Percentiles rank a stretch among this genome's conserved stretches.
Evolutionary conservation across 2,113 vertebrate genomes (phyloP).

Genomic region (Antechinus stuartii): DNA sequence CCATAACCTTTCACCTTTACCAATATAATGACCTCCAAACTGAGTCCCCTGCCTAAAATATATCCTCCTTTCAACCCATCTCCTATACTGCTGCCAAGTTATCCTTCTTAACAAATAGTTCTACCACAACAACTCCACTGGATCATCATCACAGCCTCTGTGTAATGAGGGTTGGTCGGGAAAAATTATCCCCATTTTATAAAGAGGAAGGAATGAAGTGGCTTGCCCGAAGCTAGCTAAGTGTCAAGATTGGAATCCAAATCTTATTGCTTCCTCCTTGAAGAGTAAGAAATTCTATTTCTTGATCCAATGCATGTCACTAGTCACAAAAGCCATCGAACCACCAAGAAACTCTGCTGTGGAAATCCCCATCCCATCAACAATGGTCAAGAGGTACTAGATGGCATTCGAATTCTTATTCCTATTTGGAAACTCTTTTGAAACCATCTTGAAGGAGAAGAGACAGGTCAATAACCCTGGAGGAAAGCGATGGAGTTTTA

Average conservation of each 20-base stretch:
- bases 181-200: background rate
- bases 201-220: background rate
- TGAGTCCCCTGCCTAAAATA: background rate
- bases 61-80: background rate
- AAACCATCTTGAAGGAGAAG: conserved; percentile 47
- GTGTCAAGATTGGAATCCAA: background rate
- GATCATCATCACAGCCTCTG: background rate
- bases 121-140: background rate
- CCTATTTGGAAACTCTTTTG: background rate
- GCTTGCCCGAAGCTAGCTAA: background rate
- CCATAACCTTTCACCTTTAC: background rate
- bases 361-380: background rate
- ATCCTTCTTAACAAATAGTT: background rate
- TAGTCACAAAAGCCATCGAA: background rate
- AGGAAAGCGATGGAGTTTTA: conserved; percentile 12
- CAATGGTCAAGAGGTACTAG: background rate
- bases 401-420: background rate
- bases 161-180: background rate
- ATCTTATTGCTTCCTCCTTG: background rate
- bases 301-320: background rate
- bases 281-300: background rate
- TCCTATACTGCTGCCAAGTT: background rate
- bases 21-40: background rate
- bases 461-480: background rate
- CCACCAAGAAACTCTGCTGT: background rate